Base-by-base conservation (phyloP, 2,888 invertebrate species). In the Hydraecia micacea region DNA sequence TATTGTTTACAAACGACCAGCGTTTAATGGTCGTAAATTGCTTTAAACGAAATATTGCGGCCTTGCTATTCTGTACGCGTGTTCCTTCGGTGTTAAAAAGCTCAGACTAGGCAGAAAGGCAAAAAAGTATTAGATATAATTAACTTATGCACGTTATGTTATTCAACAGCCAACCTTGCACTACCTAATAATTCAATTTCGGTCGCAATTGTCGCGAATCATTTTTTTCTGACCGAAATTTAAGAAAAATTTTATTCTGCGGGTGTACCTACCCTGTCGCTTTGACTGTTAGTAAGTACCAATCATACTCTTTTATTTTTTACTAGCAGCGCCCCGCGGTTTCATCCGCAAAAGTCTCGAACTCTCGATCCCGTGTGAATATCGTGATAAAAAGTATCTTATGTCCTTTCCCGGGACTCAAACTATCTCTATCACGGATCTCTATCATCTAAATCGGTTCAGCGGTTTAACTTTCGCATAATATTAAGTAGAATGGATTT, bases 1-100 rank as follows among this genome's bases (percentile, higher is more conserved):
- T 95, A 93, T 94, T 94, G 94, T 95, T 95, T 95, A 95, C 94
- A 94, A 94, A 93, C 93, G 93, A 93, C 91, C 92, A 90, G 86
- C 90, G 90, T 92, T 93, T 94, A 94, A 93, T 94, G 90, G 90
- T 90, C 92, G 92, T 94, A 93, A 94, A 94, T 94, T 93, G 93
- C 91, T 91, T 62, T 87, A 86, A 91, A 92, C 91, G 87, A 93
- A 93, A 93, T 93, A 92, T 91, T 87, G 87, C 88, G 90, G 87
- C 90, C 90, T 91, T 90, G 92, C 91, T 92, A 90, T 91, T 92
- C 91, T 89, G 90, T 89, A 91, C 92, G 90, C 89, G 85, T 86
- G 86, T 90, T 90, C 85, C 90, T 92, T 93, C 91, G 92, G 91
- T 90, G 88, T 91, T 91, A 90, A 89, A 69, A 55, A 69, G 13